A percentile compares a stretch with the other conserved stretches of the same genome.
Conservation (phyloP, 2,797 vertebrate species). For the Nannoperca obscura region DNA sequence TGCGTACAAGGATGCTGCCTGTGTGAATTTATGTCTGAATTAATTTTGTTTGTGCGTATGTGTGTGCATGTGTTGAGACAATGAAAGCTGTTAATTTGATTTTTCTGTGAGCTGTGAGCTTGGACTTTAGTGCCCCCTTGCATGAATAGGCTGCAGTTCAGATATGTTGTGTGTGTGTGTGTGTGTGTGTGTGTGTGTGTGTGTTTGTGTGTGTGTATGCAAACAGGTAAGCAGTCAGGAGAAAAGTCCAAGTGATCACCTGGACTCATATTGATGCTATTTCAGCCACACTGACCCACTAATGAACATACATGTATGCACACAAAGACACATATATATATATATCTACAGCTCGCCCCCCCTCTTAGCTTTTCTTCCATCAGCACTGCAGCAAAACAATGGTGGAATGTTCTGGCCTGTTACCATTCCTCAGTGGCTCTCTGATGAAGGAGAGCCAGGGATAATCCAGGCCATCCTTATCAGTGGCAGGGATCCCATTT, state of each 20-base stretch:
- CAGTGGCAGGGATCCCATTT: conserved; percentile 97
- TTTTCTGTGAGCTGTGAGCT: conserved; percentile 9
- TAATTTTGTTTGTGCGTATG: background rate
- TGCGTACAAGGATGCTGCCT: conserved; percentile 29
- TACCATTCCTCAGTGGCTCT: conserved; percentile 84
- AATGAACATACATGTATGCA: conserved; percentile 40
- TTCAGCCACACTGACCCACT: conserved; percentile 6
- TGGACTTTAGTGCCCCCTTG: conserved; percentile 15
- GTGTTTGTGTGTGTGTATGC: background rate
- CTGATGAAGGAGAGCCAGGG: conserved; percentile 93
- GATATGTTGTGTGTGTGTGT: background rate
- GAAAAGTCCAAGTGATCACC: conserved; percentile 34
- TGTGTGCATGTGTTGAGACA: background rate
- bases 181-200: conserved; percentile 7
- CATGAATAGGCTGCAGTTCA: conserved; percentile 1
- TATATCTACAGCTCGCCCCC: conserved; percentile 19
- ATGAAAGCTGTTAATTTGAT: background rate
- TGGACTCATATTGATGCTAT: conserved; percentile 23
- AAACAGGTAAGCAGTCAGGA: conserved; percentile 1
- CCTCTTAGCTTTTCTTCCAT: conserved; percentile 72
- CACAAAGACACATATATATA: conserved; percentile 52
- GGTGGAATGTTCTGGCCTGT: conserved; percentile 83
- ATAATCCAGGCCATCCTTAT: conserved; percentile 94
- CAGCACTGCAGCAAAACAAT: conserved; percentile 82
- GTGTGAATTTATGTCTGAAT: conserved; percentile 29